Evolutionary conservation across 1,140 invertebrate species (phyloP), one percentile per base, ranked within the genome.

Genomic region (Streblospio benedicti): DNA sequence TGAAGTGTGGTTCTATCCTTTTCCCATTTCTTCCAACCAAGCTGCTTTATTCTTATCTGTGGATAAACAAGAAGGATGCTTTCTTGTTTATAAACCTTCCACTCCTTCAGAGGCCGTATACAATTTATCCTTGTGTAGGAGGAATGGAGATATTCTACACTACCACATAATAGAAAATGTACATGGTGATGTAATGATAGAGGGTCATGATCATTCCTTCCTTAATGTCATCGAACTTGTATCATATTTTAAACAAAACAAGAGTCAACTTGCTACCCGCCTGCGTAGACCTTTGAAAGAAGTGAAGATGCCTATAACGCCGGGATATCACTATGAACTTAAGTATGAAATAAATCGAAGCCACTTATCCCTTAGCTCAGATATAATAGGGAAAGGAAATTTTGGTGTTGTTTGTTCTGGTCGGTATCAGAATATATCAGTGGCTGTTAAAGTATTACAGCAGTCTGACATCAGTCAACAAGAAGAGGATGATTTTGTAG

Each of bases 1-100:
- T 20, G 60, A 62, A 30, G 16, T 44, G 16, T 62, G 60, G 60
- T 62, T 57, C 55, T 62, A 62, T 27, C 60, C 60, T 6, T 38
- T 57, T 25, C 45, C 54, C 9, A 14, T 62, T 4, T 32, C 60
- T n/a, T 38, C 55, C 6, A 31, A 41, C 2, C 35, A 62, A 31
- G 60, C 60, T 28, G 51, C 60, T 20, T 31, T 62, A n/a, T 62
- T 62, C 47, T 45, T 62, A 27, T 27, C 16, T 12, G 28, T 27
- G 23, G 60, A 62, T 28, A 58, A 52, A 12, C 60, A 62, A 31
- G 54, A 58, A 25, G 60, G 60, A 9, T 62, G 60, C 18, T 62
- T 62, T 41, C 23, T 62, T 23, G 60, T 62, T 32, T 62, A 62
- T 28, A n/a, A 27, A 4, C 45, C 60, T 2, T 49, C 44, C 20